Evolutionary conservation across 2,797 vertebrate species (phyloP).

Genomic region (Nannoperca obscura): DNA sequence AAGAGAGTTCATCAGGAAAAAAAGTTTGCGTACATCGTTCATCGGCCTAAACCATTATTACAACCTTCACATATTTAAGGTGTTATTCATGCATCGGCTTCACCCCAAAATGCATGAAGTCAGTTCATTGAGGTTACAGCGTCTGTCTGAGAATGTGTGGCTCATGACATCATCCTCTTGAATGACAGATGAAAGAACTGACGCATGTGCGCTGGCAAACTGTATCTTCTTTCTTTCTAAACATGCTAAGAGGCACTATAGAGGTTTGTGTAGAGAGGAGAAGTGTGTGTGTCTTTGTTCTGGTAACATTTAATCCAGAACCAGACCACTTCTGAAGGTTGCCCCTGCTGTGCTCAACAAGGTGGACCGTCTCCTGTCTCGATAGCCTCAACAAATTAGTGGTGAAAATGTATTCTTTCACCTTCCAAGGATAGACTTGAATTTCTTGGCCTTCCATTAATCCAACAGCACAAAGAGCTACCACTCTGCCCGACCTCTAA

Average conservation of each 20-base stretch:
- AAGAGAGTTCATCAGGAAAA: constrained; percentile 26
- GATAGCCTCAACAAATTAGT: constrained; percentile 40
- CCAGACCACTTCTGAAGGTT: constrained; percentile 50
- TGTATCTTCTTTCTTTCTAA: constrained; percentile 21
- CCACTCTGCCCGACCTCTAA: constrained; percentile 5
- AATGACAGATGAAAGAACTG: constrained; percentile 72
- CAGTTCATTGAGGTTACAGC: constrained; percentile 70
- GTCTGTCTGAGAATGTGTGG: constrained; percentile 81
- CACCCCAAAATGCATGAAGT: constrained; percentile 76
- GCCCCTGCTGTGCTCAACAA: constrained; percentile 48
- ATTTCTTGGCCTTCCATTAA: background rate
- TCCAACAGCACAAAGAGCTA: constrained; percentile 10
- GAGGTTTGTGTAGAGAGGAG: constrained; percentile 18
- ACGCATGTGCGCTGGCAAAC: constrained; percentile 50
- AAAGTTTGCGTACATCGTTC: constrained; percentile 47
- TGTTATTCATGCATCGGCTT: constrained; percentile 61
- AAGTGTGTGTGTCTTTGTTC: constrained; percentile 25
- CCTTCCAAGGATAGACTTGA: constrained; percentile 15
- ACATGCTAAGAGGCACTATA: constrained; percentile 30
- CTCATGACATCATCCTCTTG: constrained; percentile 79
- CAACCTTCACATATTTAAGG: constrained; percentile 60
- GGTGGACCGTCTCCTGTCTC: constrained; percentile 38
- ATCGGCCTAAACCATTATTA: constrained; percentile 57
- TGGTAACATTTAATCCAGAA: constrained; percentile 49
- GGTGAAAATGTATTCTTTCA: constrained; percentile 24